Percentiles rank a stretch among this genome's conserved stretches.
phyloP scores from a whole-genome alignment of 2,113 vertebrate species.

The Dromaius novaehollandiae region DNA sequence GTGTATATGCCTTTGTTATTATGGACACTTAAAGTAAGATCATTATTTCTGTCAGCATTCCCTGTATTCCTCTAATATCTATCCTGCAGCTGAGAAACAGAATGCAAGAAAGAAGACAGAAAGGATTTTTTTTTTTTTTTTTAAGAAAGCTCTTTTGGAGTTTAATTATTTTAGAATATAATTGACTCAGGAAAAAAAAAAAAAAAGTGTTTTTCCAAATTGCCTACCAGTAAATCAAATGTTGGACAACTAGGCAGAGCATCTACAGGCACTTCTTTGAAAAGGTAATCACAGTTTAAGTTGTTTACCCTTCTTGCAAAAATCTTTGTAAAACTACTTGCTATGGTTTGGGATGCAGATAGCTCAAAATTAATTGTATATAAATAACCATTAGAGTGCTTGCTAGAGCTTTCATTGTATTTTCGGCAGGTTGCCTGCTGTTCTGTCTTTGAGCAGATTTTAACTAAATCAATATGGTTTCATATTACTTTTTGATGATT shows the following conservation, averaged over 20 bases:
- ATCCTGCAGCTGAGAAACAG: background rate
- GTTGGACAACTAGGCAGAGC: background rate
- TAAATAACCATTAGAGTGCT: fast-evolving
- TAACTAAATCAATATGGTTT: background rate
- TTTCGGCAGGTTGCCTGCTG: background rate
- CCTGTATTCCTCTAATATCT: background rate
- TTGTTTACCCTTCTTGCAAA: background rate
- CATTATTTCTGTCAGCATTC: background rate
- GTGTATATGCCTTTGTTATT: too few species aligned
- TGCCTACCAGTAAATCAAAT: background rate
- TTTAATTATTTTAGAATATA: background rate
- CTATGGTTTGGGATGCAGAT: background rate
- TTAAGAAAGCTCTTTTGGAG: background rate
- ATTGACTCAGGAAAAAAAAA: background rate
- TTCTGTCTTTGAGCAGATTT: background rate
- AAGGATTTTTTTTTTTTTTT: background rate
- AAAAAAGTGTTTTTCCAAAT: background rate
- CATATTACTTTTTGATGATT: background rate
- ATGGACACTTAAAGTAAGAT: background rate
- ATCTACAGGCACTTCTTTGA: background rate
- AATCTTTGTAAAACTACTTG: background rate
- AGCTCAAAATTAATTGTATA: background rate
- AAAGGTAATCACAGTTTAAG: background rate
- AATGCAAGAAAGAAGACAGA: background rate
- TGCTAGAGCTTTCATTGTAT: background rate